Evolutionary conservation across 2,113 vertebrate genomes (phyloP), one percentile per base, ranked within the genome.

Genomic region (Halcyon malimbica): DNA sequence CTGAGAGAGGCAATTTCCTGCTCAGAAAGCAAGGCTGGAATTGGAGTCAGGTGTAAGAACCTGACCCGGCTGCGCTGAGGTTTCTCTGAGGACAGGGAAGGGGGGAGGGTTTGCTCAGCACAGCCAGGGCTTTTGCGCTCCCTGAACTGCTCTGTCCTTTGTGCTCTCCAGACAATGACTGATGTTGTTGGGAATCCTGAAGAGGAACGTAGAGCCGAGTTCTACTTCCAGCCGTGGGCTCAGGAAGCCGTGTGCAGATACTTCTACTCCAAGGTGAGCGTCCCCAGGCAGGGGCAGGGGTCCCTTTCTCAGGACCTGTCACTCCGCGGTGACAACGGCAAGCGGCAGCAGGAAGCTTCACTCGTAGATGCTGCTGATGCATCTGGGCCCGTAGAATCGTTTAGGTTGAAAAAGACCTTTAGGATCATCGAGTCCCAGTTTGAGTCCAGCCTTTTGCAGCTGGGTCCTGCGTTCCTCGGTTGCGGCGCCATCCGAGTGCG

Each of bases 151-250:
- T 71, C 16, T 70, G 37, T 73, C 31, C 62, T 82, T 63, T 37
- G 65, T 97, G 44, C 93, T 89, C 53, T 86, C 33, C 97, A 99
- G 99, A 99, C 99, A 28, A 99, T 99, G 99, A 99, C 99, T 1
- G 99, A 99, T 65, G 99, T 99, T 26, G 99, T 99, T 29, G 99
- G 98, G 87, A 99, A 99, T 97, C 99, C 99, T 5, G 99, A 99
- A 94, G 99, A 99, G 93, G 99, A 99, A 91, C 98, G 99, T 17
- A 98, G 99, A 96, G 99, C 99, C 0, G 99, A 99, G 97, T 99
- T 99, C 97, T 99, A 99, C 98, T 99, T 99, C 98, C 99, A 99
- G 97, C 99, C 99, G 0, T 99, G 99, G 99, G 99, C 99, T 78
- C 99, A 99, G 97, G 99, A 99, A 94, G 99, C 99, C 0, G 99